Evolutionary conservation across 1,140 invertebrate genomes (phyloP), one percentile per base, ranked within the genome.

Genomic region (Danaus plexippus): DNA sequence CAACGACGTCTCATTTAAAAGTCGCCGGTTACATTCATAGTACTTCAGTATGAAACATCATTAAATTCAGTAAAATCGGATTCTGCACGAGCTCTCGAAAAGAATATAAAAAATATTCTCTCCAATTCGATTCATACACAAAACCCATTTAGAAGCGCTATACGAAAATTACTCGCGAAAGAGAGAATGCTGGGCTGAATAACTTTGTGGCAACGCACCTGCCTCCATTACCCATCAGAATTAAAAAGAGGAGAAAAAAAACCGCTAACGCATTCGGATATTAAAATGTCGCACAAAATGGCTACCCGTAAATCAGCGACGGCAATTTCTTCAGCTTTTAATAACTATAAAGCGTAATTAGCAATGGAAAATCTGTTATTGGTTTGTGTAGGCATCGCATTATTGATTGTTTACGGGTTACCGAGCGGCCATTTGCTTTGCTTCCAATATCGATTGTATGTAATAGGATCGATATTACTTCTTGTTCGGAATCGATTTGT

Each of bases 281-380:
- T 80, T 78, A 80, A 81, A 81, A 80, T 78, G 77, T 80, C 77
- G 71, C 73, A 51, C 74, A 75, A 79, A 78, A 84, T 83, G 79
- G 80, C 80, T 59, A 63, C 61, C 67, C 69, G 69, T 84, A 83
- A 86, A 86, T 86, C 78, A 81, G 69, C 66, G 65, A 63, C 69
- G 60, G 78, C 74, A 83, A 84, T 83, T 83, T 77, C 78, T 83
- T 74, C 63, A 67, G 64, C 47, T 61, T 76, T 76, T 82, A 82
- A 82, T 78, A 81, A 80, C 77, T 78, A 81, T 83, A 79, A 86
- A 83, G 72, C 59, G 64, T 83, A 83, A 84, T 86, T 84, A 86
- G 78, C 69, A 73, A 82, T 67, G 77, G 75, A 72, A 76, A 80
- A 76, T 75, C 71, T 66, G 64, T 67, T 71, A 79, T 73, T 67